Percentiles rank a stretch among this genome's conserved stretches.
These are phyloP conservation scores for Linnaemya tessellans DNA, from an alignment of 2,888 invertebrate genomes.

Conservation along the genomic window DNA sequence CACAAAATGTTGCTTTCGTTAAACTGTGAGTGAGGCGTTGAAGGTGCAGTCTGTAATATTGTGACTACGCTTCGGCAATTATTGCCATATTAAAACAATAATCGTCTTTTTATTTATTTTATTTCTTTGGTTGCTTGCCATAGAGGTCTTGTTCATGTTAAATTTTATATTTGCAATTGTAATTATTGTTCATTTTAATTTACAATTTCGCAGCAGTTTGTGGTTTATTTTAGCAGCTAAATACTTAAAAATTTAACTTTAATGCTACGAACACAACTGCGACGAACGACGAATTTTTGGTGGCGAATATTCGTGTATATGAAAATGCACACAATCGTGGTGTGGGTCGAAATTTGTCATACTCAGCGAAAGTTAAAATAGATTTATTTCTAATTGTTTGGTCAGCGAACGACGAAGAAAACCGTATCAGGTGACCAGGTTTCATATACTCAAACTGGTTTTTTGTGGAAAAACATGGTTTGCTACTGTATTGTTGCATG, in stretches of 20 bases:
- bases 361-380: too few species aligned
- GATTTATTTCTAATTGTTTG: too few species aligned
- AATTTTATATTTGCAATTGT: conserved; percentile 49
- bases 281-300: too few species aligned
- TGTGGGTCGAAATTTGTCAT: too few species aligned
- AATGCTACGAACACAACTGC: too few species aligned
- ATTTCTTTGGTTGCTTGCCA: not conserved
- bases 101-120: conserved; percentile 9
- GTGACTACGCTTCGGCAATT: conserved; percentile 27
- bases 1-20: conserved; percentile 51
- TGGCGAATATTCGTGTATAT: too few species aligned
- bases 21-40: conserved; percentile 48
- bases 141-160: conserved; percentile 46
- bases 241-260: not conserved
- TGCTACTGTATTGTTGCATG: too few species aligned
- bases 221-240: conserved; percentile 36
- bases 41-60: conserved; percentile 65
- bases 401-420: too few species aligned
- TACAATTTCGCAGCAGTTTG: conserved; percentile 42
- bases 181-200: conserved; percentile 39
- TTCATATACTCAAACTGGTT: too few species aligned
- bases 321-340: too few species aligned
- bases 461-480: too few species aligned
- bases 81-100: conserved; percentile 37
- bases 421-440: too few species aligned